Base-by-base conservation (phyloP, 2,113 vertebrate genomes). In the Boleophthalmus pectinirostris region DNA sequence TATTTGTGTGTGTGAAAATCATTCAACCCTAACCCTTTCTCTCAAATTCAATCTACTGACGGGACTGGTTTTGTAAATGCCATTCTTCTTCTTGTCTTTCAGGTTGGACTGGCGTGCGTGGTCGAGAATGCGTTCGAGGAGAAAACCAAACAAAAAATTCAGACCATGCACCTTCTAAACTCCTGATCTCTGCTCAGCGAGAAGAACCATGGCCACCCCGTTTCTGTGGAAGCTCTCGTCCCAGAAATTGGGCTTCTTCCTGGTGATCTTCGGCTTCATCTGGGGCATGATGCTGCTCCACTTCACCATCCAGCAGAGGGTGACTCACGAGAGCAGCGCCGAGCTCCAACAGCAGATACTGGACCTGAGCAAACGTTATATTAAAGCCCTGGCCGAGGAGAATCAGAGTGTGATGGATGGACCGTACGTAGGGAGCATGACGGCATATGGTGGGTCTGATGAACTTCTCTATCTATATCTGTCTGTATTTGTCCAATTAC, bases 251-350 rank as follows among this genome's bases (percentile, higher is more conserved):
- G 97, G 98, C 81, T 98, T 99, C 87, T 98, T 98, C 85, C 92
- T 98, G 46, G 98, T 99, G 91, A 96, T 97, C 92, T 99, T 98
- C 57, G 98, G 98, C 72, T 99, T 99, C 90, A 99, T 99, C 90
- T 99, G 98, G 98, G 98, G 98, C 65, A 98, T 99, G 98, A 99
- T 99, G 98, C 95, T 99, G 80, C 93, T 99, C 65, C 98, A 99
- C 90, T 99, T 99, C 87, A 99, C 98, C 83, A 98, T 99, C 88
- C 98, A 99, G 90, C 98, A 99, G 83, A 93, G 96, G 77, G 94
- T 95, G 72, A 96, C 96, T 77, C 97, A 98, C 0, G 97, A 98
- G 90, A 99, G 95, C 92, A 99, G 98, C 85, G 93, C 94, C 10
- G 89, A 97, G 89, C 92, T 99, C 67, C 95, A 96, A 24, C 95